These are phyloP conservation scores for Euzetes globulus DNA, from an alignment of 2,888 invertebrate species.

Conservation along the genomic window DNA sequence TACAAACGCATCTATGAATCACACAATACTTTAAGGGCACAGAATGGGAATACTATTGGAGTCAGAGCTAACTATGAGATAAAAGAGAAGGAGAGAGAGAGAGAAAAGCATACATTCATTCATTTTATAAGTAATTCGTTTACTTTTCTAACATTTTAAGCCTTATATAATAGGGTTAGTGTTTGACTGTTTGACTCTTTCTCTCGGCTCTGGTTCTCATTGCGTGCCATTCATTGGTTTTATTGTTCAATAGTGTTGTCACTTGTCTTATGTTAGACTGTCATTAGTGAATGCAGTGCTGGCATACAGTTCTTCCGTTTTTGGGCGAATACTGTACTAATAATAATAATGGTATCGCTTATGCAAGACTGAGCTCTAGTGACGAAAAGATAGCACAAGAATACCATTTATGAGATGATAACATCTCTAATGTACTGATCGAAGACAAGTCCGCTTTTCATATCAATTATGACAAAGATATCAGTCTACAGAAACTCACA, in stretches of 20 bases:
- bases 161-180: conserved; percentile 22
- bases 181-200: not conserved
- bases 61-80: not conserved
- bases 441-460: conserved; percentile 5
- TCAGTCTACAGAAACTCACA: not conserved
- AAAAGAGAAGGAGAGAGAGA: not conserved
- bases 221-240: conserved; percentile 21
- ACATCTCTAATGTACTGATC: not conserved
- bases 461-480: conserved; percentile 3
- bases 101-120: not conserved
- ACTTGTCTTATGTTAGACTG: conserved; percentile 24
- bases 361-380: not conserved
- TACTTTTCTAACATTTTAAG: conserved; percentile 14
- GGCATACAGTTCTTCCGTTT: not conserved
- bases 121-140: not conserved
- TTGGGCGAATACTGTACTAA: not conserved
- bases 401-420: not conserved
- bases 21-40: not conserved
- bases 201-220: not conserved
- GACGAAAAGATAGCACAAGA: not conserved
- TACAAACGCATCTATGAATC: not conserved
- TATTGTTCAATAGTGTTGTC: conserved; percentile 25
- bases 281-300: conserved; percentile 10
- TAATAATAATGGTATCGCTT: conserved; percentile 25
- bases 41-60: not conserved